Percentiles rank a stretch among this genome's conserved stretches.
Conservation (phyloP, 1,140 invertebrate genomes). For the Drosophila navojoa region DNA sequence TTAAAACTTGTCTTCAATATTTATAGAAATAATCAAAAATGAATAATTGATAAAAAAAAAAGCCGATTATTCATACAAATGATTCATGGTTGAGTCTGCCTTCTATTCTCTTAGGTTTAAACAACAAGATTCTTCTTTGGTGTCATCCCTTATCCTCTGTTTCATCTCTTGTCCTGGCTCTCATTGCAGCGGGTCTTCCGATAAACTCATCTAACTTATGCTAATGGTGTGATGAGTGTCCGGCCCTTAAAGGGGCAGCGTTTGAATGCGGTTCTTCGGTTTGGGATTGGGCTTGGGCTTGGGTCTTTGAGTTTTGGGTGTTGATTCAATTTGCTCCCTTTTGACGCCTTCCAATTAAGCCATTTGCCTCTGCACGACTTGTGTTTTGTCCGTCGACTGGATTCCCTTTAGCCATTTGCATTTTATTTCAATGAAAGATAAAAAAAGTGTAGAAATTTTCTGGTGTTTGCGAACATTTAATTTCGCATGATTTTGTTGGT, state of each 20-base stretch:
- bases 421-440: conserved; percentile 15
- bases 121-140: too few relatives aligned
- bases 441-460: conserved; percentile 13
- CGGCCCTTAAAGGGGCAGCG: background rate
- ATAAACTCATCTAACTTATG: conserved; percentile 27
- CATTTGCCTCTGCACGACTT: conserved; percentile 12
- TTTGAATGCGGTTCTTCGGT: conserved; percentile 11
- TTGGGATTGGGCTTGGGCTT: background rate
- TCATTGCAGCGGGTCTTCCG: background rate
- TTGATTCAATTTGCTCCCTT: conserved; percentile 50
- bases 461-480: conserved; percentile 12
- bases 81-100: too few relatives aligned
- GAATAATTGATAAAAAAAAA: too few relatives aligned
- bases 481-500: conserved; percentile 44
- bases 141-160: background rate
- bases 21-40: too few relatives aligned
- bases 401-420: conserved; percentile 35
- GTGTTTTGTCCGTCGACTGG: conserved; percentile 4
- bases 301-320: conserved; percentile 25
- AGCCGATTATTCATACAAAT: too few relatives aligned
- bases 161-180: background rate
- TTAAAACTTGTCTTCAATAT: too few relatives aligned
- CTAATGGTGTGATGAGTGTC: conserved; percentile 29
- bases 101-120: too few relatives aligned
- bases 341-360: conserved; percentile 52